Percentiles rank a stretch among this genome's conserved stretches.
These are phyloP conservation scores for Neolamprologus toae DNA, from an alignment of 2,113 vertebrate genomes.

Conservation along the genomic window DNA sequence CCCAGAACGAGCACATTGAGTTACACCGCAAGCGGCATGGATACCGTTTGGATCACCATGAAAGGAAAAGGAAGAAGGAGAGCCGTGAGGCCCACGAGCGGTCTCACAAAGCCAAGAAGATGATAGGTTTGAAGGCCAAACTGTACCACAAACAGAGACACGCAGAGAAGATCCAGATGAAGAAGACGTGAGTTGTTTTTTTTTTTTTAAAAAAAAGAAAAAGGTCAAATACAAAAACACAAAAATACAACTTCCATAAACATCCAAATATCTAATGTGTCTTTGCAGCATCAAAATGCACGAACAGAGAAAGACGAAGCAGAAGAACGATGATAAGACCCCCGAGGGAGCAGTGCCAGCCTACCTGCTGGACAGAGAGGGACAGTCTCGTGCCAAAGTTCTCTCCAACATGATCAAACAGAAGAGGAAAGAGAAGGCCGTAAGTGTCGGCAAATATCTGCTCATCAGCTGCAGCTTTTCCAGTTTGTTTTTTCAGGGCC, in stretches of 20 bases:
- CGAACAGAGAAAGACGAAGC: slow-evolving; percentile 91
- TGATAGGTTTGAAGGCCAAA: slow-evolving; percentile 96
- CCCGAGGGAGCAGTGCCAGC: slow-evolving; percentile 93
- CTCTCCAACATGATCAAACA: slow-evolving; percentile 99
- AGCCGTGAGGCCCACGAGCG: slow-evolving; percentile 90
- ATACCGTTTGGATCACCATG: slow-evolving; percentile 94
- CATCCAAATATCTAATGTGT: neutral
- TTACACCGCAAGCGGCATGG: slow-evolving; percentile 93
- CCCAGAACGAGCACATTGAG: slow-evolving; percentile 97
- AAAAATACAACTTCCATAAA: neutral
- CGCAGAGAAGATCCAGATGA: slow-evolving; percentile 98
- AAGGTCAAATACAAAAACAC: neutral
- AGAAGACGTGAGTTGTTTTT: slow-evolving; percentile 86
- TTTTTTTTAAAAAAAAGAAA: neutral
- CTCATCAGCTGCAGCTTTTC: neutral
- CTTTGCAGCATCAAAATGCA: slow-evolving; percentile 92
- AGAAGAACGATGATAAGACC: slow-evolving; percentile 93
- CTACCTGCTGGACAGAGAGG: slow-evolving; percentile 93
- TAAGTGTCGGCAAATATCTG: slow-evolving; percentile 65
- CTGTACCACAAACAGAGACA: slow-evolving; percentile 96
- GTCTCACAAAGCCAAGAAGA: slow-evolving; percentile 91
- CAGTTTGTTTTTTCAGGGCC: neutral
- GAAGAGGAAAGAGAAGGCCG: slow-evolving; percentile 98
- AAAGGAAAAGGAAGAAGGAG: slow-evolving; percentile 93
- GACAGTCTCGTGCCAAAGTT: slow-evolving; percentile 89